Percentiles rank a stretch among this genome's conserved stretches.
Conservation (phyloP, 2,113 vertebrate species). For the Macquaria australasica region DNA sequence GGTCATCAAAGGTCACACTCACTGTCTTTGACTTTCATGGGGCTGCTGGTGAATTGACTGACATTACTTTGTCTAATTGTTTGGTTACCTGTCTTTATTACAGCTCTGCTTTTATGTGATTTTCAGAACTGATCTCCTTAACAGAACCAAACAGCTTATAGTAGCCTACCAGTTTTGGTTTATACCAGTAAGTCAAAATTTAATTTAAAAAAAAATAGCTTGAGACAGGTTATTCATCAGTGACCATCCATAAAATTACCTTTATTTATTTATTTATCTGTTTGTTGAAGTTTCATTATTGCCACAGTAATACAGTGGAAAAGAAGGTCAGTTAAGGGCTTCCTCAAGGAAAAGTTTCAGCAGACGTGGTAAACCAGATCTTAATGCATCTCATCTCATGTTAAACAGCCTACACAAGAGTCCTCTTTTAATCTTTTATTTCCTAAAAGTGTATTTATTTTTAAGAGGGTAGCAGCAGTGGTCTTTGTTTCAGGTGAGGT, state of each 20-base stretch:
- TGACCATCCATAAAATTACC: no score
- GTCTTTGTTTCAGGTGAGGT: neutral
- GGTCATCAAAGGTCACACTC: slow-evolving; percentile 83
- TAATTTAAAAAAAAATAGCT: neutral
- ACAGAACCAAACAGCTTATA: neutral
- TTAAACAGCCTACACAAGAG: no score
- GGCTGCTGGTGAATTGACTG: neutral
- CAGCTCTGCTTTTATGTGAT: neutral
- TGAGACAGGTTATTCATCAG: neutral
- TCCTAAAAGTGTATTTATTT: neutral
- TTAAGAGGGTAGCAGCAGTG: neutral
- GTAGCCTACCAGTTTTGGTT: neutral
- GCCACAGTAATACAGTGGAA: neutral
- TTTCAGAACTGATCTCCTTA: neutral
- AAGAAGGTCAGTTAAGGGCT: neutral
- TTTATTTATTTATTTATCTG: neutral
- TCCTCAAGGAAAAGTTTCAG: neutral
- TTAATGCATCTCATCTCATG: neutral
- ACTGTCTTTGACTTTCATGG: slow-evolving; percentile 11
- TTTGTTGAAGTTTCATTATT: neutral
- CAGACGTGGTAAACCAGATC: neutral
- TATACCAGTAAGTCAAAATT: neutral
- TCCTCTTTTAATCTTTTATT: neutral
- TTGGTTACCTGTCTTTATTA: neutral
- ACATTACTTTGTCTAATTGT: neutral